Evolutionary conservation across 2,888 invertebrate species (phyloP).

Genomic region (Beris chalybata): DNA sequence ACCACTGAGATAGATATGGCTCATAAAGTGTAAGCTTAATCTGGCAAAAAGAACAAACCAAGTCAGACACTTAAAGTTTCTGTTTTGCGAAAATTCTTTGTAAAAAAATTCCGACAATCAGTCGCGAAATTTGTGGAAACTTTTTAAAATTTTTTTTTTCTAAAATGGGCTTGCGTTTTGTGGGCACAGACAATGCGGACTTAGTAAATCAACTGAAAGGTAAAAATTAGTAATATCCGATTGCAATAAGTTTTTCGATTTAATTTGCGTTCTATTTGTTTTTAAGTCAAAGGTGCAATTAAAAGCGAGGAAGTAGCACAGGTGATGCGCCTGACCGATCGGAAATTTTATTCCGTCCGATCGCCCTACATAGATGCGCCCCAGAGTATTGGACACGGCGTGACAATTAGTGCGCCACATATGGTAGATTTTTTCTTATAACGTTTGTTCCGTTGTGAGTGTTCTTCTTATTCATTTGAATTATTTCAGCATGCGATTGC

Average conservation of each 20-base stretch:
- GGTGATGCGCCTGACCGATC: constrained; percentile 82
- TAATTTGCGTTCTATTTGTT: constrained; percentile 18
- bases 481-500: constrained; percentile 84
- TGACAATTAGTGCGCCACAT: constrained; percentile 95
- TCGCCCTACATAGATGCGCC: constrained; percentile 89
- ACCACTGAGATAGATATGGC: too few species aligned
- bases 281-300: constrained; percentile 78
- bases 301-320: constrained; percentile 72
- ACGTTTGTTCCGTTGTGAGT: constrained; percentile 1
- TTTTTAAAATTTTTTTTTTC: constrained; percentile 2
- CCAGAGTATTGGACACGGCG: constrained; percentile 91
- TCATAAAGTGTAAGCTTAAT: too few species aligned
- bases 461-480: constrained; percentile 23
- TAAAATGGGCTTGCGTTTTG: constrained; percentile 87
- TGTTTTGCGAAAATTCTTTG: neutral
- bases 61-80: neutral
- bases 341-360: constrained; percentile 75
- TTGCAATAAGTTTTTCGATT: neutral
- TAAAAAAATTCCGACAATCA: too few species aligned
- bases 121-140: neutral
- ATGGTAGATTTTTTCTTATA: constrained; percentile 67
- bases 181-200: constrained; percentile 79
- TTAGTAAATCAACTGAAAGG: constrained; percentile 78
- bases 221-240: constrained; percentile 52
- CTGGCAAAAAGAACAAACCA: too few species aligned